phyloP scores from a whole-genome alignment of 1,140 invertebrate species.

The Apis mellifera region Amel_HAv3.1 CM009935.2:2134501-2135000 shows the following conservation, averaged over 20 bases:
- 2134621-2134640: constrained; percentile 12
- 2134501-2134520: neutral
- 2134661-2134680: constrained; percentile 13
- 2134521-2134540: neutral
- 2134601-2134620: constrained; percentile 8
- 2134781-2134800: neutral
- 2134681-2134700: constrained; percentile 11
- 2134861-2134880: too few species aligned
- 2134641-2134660: constrained; percentile 13
- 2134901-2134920: too few species aligned
- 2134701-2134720: constrained; percentile 6
- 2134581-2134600: neutral
- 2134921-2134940: too few species aligned
- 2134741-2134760: neutral
- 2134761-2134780: neutral
- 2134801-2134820: neutral
- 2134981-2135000: too few species aligned
- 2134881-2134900: too few species aligned
- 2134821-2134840: too few species aligned
- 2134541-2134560: neutral
- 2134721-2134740: neutral
- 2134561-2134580: neutral
- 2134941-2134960: too few species aligned
- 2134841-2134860: too few species aligned
- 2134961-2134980: too few species aligned